Evolutionary conservation across 2,113 vertebrate species (phyloP), one percentile per base, ranked within the genome.

Genomic region (Thunnus maccoyii): DNA sequence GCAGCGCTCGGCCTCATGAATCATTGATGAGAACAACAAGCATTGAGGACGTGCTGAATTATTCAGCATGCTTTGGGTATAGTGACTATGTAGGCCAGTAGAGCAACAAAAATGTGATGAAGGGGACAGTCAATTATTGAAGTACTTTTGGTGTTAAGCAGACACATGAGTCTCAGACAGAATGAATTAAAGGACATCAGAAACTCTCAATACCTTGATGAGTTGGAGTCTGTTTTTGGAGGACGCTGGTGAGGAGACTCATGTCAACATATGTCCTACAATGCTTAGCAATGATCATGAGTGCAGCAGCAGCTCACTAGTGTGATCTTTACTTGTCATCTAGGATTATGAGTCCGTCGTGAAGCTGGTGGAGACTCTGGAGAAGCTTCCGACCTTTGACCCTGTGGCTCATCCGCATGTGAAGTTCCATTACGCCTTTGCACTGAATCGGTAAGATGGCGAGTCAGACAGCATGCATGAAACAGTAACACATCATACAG

Each of bases 321-420:
- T 15, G 2, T 77, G 10, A 61, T 69, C 16, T 56, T 63, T 5
- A 0, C 15, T 72, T 60, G 1, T 55, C 55, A 0, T 86, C 13
- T 89, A 99, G 98, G 98, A 99, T 93, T 99, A 99, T 0, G 97
- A 99, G 91, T 97, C 98, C 57, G 96, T 99, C 51, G 97, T 99
- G 94, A 97, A 97, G 89, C 92, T 99, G 91, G 98, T 99, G 78
- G 97, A 99, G 91, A 97, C 97, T 17, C 93, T 99, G 93, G 97
- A 99, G 92, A 98, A 97, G 85, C 95, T 99, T 16, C 98, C 98
- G 5, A 99, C 98, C 75, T 99, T 99, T 92, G 98, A 99, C 93
- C 95, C 97, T 82, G 94, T 97, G 89, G 96, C 96, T 16, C 97
- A 98, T 88, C 97, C 96, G 50, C 98, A 99, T 20, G 97, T 99